Conservation (phyloP, 2,113 vertebrate genomes). For the Tursiops truncatus region DNA sequence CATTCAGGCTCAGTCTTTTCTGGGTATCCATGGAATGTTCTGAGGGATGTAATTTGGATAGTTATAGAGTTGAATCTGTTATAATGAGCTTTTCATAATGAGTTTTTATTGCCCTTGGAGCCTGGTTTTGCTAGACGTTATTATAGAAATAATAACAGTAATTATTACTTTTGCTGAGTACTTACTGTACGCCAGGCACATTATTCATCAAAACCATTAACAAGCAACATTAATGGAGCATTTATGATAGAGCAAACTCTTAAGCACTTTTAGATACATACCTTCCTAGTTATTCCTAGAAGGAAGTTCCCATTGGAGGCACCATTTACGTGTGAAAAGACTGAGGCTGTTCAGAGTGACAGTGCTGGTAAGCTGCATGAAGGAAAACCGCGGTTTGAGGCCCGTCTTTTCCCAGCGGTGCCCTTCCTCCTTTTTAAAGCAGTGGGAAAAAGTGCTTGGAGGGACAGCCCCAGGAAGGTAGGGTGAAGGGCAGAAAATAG, state of each 20-base stretch:
- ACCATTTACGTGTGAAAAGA: neutral
- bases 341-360: neutral
- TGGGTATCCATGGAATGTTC: neutral
- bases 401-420: neutral
- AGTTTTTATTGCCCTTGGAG: neutral
- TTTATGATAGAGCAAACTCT: neutral
- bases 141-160: conserved; percentile 22
- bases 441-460: neutral
- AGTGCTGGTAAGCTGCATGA: neutral
- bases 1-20: neutral
- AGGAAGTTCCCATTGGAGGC: neutral
- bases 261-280: neutral
- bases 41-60: neutral
- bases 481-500: neutral
- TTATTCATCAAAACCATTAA: neutral
- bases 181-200: neutral
- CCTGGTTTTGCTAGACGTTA: neutral
- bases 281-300: neutral
- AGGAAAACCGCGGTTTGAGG: neutral
- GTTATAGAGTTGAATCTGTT: neutral
- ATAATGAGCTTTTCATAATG: neutral
- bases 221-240: neutral
- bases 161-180: neutral
- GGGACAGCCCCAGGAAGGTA: neutral
- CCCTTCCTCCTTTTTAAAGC: neutral